These are phyloP conservation scores for Alloplasta piceator DNA, from an alignment of 2,888 invertebrate genomes.

Conservation along the genomic window DNA sequence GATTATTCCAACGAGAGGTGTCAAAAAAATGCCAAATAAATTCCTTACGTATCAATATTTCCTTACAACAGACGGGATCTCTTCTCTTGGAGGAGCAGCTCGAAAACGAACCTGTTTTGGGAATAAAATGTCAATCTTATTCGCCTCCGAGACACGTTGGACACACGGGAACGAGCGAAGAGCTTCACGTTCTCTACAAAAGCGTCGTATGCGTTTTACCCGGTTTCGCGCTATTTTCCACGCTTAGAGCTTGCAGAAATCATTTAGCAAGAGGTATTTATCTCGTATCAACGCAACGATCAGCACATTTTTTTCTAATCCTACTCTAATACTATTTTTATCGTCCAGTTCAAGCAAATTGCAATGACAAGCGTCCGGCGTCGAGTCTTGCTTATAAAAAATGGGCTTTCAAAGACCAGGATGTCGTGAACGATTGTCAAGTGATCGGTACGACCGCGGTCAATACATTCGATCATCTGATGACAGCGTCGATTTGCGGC, in stretches of 20 bases:
- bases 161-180: constrained; percentile 85
- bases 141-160: constrained; percentile 83
- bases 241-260: constrained; percentile 90
- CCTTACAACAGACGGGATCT: constrained; percentile 87
- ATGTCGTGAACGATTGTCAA: constrained; percentile 90
- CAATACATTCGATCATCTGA: constrained; percentile 94
- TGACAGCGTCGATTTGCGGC: constrained; percentile 91
- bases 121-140: constrained; percentile 91
- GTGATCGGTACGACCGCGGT: constrained; percentile 89
- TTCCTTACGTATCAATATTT: no score
- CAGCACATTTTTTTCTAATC: neutral
- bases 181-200: constrained; percentile 90
- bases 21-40: neutral
- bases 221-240: constrained; percentile 92
- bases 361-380: constrained; percentile 86
- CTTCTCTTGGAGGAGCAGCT: constrained; percentile 92
- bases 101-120: constrained; percentile 91
- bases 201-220: constrained; percentile 89
- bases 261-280: constrained; percentile 90
- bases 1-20: neutral
- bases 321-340: neutral
- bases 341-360: constrained; percentile 88
- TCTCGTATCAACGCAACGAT: constrained; percentile 21
- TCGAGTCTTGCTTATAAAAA: constrained; percentile 91
- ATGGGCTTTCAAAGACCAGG: constrained; percentile 93